Base-by-base conservation (phyloP, 1,140 invertebrate species). In the Drosophila truncata region DNA sequence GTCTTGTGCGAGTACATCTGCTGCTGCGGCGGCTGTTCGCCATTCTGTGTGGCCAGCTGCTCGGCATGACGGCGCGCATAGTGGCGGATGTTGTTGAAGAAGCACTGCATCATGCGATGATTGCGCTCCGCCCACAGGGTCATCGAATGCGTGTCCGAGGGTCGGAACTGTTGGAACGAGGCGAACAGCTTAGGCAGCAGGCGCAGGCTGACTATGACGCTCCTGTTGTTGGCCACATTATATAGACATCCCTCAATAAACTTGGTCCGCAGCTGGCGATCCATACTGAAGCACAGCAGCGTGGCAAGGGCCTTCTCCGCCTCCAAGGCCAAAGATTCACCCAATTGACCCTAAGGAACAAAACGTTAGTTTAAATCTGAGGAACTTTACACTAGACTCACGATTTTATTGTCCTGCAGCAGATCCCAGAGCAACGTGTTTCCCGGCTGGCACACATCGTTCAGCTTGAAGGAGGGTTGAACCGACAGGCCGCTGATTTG, bases 241-340 rank as follows among this genome's bases (percentile, higher is more conserved):
- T 98, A 96, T 31, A 99, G 93, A 88, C 98, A 99, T 1, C 97
- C 98, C 93, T 98, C 97, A 82, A 99, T 98, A 82, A 99, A 99
- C 93, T 98, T 98, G 91, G 98, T 97, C 35, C 97, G 94, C 57
- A 99, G 97, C 49, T 96, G 94, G 73, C 97, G 96, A 85, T 98
- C 97, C 37, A 97, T 97, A 87, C 97, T 98, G 80, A 97, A 98
- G 90, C 97, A 98, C 2, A 99, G 94, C 3, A 99, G 93, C 81
- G 97, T 97, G 80, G 96, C 97, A 0, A 99, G 93, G 2, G 97
- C 97, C 90, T 98, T 98, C 91, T 99, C 98, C 10, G 97, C 97
- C 93, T 99, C 98, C 6, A 96, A 82, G 1, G 97, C 97, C 31
- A 99, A 93, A 10, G 97, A 97, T 93, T 98, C 97, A 0, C 97